Conservation (phyloP, 2,888 invertebrate genomes). For the Carterocephalus palaemon region DNA sequence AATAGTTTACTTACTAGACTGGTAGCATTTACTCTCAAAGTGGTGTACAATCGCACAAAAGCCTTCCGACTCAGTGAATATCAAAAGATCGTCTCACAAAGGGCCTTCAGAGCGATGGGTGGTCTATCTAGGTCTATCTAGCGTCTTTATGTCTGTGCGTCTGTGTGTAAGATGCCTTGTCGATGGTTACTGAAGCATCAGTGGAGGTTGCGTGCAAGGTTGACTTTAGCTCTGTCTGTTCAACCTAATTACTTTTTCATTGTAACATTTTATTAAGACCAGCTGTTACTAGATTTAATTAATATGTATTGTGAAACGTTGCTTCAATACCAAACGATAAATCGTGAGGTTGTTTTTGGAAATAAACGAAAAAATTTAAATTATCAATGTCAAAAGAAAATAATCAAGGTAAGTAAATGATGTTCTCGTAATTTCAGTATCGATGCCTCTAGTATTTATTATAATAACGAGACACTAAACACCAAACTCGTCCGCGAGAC, state of each 20-base stretch:
- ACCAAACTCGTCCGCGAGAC: too few relatives aligned
- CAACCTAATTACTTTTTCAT: neutral
- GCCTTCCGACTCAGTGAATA: constrained; percentile 23
- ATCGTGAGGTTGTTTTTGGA: too few relatives aligned
- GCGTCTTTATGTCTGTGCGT: constrained; percentile 9
- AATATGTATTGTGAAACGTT: too few relatives aligned
- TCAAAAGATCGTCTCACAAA: constrained; percentile 14
- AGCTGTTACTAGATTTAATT: too few relatives aligned
- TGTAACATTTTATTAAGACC: neutral
- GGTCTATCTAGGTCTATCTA: constrained; percentile 15
- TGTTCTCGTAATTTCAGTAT: too few relatives aligned
- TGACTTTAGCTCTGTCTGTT: neutral
- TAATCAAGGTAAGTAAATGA: too few relatives aligned
- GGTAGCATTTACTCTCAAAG: constrained; percentile 24
- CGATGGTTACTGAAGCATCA: constrained; percentile 13
- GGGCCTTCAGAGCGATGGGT: constrained; percentile 15
- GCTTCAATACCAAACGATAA: too few relatives aligned
- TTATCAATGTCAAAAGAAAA: too few relatives aligned
- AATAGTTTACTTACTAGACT: constrained; percentile 7
- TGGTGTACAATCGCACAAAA: constrained; percentile 20
- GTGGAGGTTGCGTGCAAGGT: constrained; percentile 6
- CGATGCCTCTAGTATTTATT: too few relatives aligned
- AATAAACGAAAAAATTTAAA: too few relatives aligned
- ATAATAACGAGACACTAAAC: too few relatives aligned
- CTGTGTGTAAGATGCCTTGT: constrained; percentile 13